Conservation (phyloP, 2,888 invertebrate genomes). For the Rugalucina vietnamica region DNA sequence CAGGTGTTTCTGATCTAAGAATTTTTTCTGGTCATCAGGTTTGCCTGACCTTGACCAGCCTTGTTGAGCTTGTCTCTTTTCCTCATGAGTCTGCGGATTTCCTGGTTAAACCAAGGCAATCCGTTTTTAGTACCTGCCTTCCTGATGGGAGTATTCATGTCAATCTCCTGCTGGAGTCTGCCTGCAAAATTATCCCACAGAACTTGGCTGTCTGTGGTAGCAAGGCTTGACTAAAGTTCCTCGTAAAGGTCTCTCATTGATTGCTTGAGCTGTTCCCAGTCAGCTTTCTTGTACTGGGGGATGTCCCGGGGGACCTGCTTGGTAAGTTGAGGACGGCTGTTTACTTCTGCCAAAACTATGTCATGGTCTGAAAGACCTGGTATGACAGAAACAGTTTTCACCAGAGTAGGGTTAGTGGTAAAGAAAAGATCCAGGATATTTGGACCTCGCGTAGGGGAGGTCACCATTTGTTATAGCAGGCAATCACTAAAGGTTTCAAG, state of each 20-base stretch:
- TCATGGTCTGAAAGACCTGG: background rate
- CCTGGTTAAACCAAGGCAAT: background rate
- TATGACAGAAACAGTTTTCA: background rate
- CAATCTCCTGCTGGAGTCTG: background rate
- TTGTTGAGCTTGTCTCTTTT: background rate
- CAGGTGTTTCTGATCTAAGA: background rate
- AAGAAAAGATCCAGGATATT: background rate
- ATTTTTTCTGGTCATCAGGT: background rate
- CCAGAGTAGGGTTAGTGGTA: background rate
- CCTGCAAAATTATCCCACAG: background rate
- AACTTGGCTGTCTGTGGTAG: background rate
- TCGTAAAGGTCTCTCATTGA: too few species aligned
- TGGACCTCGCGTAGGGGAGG: background rate
- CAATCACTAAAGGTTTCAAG: background rate
- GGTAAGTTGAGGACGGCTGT: background rate
- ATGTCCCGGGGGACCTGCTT: conserved; percentile 1
- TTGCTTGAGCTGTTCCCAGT: background rate
- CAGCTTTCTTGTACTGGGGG: background rate
- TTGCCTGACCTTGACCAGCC: background rate
- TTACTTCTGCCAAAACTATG: background rate
- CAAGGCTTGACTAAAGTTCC: background rate
- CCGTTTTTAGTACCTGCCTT: background rate
- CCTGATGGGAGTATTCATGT: background rate
- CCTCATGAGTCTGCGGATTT: background rate
- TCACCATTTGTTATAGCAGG: background rate